Conservation (phyloP, 2,888 invertebrate species). For the Thyatira batis region DNA sequence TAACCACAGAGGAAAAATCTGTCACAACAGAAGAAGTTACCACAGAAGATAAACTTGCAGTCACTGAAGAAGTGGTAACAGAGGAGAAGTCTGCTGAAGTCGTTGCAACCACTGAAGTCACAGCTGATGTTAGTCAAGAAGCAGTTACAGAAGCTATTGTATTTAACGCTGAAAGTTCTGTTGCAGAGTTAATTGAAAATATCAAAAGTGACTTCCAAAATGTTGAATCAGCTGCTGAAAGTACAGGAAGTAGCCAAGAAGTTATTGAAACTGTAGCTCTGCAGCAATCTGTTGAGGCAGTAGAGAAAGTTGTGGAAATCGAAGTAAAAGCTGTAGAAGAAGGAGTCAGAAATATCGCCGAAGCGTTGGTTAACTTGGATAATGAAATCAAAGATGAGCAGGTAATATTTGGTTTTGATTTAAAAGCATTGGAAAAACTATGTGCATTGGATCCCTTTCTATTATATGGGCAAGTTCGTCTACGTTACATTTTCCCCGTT, state of each 20-base stretch:
- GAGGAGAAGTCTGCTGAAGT: constrained; percentile 3
- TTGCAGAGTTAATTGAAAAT: constrained; percentile 9
- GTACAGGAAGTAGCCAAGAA: constrained; percentile 10
- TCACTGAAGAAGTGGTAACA: constrained; percentile 14
- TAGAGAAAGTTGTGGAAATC: constrained; percentile 17
- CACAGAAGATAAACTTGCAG: constrained; percentile 18
- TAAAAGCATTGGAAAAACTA: no score
- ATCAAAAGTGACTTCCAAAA: not conserved
- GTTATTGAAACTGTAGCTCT: constrained; percentile 8
- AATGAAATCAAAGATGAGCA: constrained; percentile 54
- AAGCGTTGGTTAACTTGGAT: constrained; percentile 54
- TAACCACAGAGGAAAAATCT: no score
- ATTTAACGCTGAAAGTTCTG: constrained; percentile 9
- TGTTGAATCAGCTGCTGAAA: constrained; percentile 12
- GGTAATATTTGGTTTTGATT: constrained; percentile 36
- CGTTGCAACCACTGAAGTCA: constrained; percentile 9
- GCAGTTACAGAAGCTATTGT: not conserved
- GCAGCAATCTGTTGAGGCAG: constrained; percentile 20
- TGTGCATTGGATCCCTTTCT: not conserved
- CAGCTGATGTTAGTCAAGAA: constrained; percentile 4
- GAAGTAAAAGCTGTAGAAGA: constrained; percentile 30
- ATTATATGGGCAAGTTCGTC: no score
- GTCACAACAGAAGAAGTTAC: constrained; percentile 13
- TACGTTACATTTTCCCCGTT: no score
- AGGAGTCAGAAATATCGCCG: constrained; percentile 56